Conservation (phyloP, 2,888 invertebrate species). For the Acanthoscelides obtectus region DNA sequence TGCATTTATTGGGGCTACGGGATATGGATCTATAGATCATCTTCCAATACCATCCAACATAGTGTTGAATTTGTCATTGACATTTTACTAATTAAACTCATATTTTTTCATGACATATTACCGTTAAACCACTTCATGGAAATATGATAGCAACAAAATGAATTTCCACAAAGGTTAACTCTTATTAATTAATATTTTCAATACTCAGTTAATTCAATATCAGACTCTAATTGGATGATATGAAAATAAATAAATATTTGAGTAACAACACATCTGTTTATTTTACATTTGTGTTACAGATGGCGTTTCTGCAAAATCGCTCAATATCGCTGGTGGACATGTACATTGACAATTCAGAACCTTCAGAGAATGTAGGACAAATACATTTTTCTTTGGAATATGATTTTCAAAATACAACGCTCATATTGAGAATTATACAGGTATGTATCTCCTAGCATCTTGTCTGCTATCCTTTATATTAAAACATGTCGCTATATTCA, state of each 20-base stretch:
- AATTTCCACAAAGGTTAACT: too few relatives aligned
- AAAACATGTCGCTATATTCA: too few relatives aligned
- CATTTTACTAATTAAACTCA: too few relatives aligned
- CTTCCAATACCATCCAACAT: too few relatives aligned
- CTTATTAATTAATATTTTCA: neutral
- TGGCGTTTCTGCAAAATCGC: slow-evolving; percentile 79
- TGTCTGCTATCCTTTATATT: too few relatives aligned
- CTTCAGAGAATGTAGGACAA: slow-evolving; percentile 90
- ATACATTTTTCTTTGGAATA: slow-evolving; percentile 92
- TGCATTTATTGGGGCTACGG: too few relatives aligned
- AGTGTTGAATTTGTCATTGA: too few relatives aligned
- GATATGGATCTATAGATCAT: too few relatives aligned
- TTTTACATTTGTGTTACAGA: slow-evolving; percentile 45
- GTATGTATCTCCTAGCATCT: slow-evolving; percentile 47
- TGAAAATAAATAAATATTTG: neutral
- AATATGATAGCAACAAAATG: too few relatives aligned
- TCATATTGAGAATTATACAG: slow-evolving; percentile 86
- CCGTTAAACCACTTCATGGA: too few relatives aligned
- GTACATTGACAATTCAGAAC: slow-evolving; percentile 91
- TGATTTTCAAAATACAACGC: slow-evolving; percentile 89
- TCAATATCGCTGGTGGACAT: slow-evolving; percentile 89
- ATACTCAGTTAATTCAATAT: neutral
- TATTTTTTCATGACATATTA: too few relatives aligned
- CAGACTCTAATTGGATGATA: neutral
- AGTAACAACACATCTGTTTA: neutral